Conservation (phyloP, 2,888 invertebrate genomes). For the Pachydiplax longipennis region DNA sequence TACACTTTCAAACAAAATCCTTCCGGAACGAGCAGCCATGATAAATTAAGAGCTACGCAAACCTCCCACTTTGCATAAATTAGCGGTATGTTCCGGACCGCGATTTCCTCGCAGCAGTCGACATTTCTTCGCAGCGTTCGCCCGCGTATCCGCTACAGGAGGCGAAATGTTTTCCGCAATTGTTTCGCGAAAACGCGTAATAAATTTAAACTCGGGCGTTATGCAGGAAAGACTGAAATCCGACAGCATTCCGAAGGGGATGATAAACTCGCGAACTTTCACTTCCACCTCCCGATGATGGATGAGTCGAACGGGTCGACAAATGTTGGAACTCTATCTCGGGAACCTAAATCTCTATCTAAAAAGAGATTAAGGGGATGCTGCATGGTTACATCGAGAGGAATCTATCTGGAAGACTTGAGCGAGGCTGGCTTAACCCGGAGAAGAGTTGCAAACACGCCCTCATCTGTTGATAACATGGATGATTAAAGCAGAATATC, state of each 20-base stretch:
- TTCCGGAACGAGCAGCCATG: too few species aligned
- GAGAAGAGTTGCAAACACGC: neutral
- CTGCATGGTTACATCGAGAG: neutral
- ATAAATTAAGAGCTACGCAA: too few species aligned
- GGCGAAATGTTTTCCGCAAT: too few species aligned
- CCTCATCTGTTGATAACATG: neutral
- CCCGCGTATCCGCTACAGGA: too few species aligned
- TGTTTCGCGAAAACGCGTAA: too few species aligned
- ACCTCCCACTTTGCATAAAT: too few species aligned
- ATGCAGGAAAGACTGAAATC: neutral
- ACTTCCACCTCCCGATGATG: neutral
- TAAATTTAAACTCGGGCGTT: too few species aligned
- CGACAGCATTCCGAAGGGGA: neutral
- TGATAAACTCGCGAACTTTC: neutral
- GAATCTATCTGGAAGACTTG: neutral
- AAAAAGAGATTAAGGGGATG: neutral
- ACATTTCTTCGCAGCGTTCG: too few species aligned
- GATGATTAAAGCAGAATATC: too few species aligned
- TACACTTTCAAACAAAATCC: too few species aligned
- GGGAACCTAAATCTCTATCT: neutral
- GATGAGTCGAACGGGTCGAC: neutral
- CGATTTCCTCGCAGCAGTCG: too few species aligned
- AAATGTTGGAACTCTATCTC: neutral
- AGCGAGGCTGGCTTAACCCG: neutral
- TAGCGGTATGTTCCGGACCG: too few species aligned